A percentile compares a stretch with the other conserved stretches of the same genome.
These are phyloP conservation scores for Astreopora myriophthalma DNA, from an alignment of 64 coral and sea anemone species.

Conservation along the genomic window DNA sequence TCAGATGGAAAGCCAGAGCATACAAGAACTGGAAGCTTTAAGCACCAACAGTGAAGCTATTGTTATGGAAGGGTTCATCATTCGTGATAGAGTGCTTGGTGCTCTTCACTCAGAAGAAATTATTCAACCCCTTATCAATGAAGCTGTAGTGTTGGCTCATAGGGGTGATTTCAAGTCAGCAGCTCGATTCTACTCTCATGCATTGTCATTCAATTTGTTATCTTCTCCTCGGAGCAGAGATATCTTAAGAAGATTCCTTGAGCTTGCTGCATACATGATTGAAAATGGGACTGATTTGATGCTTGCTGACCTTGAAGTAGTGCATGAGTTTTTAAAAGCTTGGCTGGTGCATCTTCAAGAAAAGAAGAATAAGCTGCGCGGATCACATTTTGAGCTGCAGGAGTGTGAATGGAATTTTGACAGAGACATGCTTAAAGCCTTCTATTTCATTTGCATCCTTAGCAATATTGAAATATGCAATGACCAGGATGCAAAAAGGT, in stretches of 20 bases:
- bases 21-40: constrained; percentile 50
- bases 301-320: constrained; percentile 9
- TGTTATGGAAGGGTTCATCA: constrained; percentile 57
- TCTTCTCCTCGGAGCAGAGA: not conserved
- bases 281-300: not conserved
- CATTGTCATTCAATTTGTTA: constrained; percentile 10
- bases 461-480: constrained; percentile 7
- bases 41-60: constrained; percentile 27
- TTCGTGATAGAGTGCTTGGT: constrained; percentile 66
- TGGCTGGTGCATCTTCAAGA: not conserved
- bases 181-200: not conserved
- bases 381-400: constrained; percentile 4
- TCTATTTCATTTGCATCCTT: constrained; percentile 64
- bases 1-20: constrained; percentile 50
- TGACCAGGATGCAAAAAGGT: constrained; percentile 29
- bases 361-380: not conserved
- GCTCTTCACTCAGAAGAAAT: not conserved
- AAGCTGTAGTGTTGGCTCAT: not conserved
- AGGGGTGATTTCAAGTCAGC: not conserved
- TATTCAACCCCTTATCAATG: constrained; percentile 1
- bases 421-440: constrained; percentile 41
- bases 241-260: not conserved
- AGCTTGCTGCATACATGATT: constrained; percentile 15
- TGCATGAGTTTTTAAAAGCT: not conserved
- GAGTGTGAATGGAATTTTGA: constrained; percentile 48